Conservation (phyloP, 2,888 invertebrate genomes). For the Notocelia uddmanniana region DNA sequence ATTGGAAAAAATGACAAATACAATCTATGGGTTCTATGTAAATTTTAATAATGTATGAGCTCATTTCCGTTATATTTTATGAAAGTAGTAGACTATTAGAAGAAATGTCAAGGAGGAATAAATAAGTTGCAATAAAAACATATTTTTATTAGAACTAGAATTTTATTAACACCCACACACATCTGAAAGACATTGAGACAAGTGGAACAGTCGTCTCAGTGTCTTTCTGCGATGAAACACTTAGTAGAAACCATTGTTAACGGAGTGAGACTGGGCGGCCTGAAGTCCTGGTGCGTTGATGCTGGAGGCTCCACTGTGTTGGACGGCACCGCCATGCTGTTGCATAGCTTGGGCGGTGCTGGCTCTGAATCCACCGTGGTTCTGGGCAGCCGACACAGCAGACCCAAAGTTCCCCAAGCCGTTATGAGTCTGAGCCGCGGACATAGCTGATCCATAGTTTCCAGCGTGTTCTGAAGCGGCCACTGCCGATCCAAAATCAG, state of each 20-base stretch:
- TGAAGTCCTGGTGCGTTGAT: conserved; percentile 70
- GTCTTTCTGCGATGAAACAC: conserved; percentile 54
- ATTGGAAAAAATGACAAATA: too few relatives aligned
- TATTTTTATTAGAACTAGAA: conserved; percentile 47
- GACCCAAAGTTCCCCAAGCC: conserved; percentile 51
- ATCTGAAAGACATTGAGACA: conserved; percentile 68
- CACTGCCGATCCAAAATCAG: conserved; percentile 58
- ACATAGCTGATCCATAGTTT: conserved; percentile 45
- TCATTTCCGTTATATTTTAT: not conserved
- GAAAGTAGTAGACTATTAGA: not conserved
- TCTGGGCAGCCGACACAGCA: conserved; percentile 69
- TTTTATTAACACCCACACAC: conserved; percentile 58
- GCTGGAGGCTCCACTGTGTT: conserved; percentile 69
- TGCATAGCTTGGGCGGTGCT: conserved; percentile 69
- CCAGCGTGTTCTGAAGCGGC: conserved; percentile 47
- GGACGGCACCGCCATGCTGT: conserved; percentile 60
- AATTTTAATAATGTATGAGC: too few relatives aligned
- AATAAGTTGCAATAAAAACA: conserved; percentile 42
- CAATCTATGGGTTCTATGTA: too few relatives aligned
- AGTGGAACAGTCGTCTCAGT: conserved; percentile 72
- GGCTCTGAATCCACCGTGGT: conserved; percentile 58
- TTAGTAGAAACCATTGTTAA: conserved; percentile 71
- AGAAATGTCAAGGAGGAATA: not conserved
- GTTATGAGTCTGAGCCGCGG: conserved; percentile 47
- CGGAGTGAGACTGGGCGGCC: conserved; percentile 68